Conservation (phyloP, 2,797 vertebrate species). For the Thalassophryne amazonica region DNA sequence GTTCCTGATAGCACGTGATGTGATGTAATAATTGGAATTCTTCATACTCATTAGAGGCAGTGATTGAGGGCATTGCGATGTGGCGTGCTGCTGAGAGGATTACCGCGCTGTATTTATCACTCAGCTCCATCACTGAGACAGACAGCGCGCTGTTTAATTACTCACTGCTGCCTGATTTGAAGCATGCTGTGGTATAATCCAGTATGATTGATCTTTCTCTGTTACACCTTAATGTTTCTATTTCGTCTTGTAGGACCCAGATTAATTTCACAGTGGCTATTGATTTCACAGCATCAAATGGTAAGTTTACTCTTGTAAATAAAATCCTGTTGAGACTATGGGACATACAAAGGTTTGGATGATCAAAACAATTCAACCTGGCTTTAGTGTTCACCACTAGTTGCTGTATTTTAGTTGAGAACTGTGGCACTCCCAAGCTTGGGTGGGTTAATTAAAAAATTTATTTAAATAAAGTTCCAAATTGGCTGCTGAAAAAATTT, state of each 20-base stretch:
- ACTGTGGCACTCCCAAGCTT: too few species aligned
- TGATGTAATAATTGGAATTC: too few species aligned
- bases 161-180: constrained; percentile 34
- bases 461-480: too few species aligned
- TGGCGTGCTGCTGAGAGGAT: constrained; percentile 14
- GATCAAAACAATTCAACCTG: constrained; percentile 4
- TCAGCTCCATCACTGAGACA: constrained; percentile 20
- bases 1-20: constrained; percentile 49
- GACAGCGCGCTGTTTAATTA: constrained; percentile 50
- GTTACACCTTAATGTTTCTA: constrained; percentile 22
- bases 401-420: too few species aligned
- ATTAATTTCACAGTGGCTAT: constrained; percentile 99
- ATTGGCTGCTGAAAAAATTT: too few species aligned
- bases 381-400: constrained; percentile 4
- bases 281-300: constrained; percentile 98
- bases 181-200: constrained; percentile 51
- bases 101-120: constrained; percentile 16
- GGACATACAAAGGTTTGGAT: constrained; percentile 7
- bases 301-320: constrained; percentile 74
- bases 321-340: constrained; percentile 1
- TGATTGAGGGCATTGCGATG: too few species aligned
- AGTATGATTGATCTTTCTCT: constrained; percentile 44
- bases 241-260: constrained; percentile 86
- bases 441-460: too few species aligned
- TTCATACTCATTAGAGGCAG: too few species aligned